phyloP scores from a whole-genome alignment of 2,113 vertebrate genomes.

The Hippocampus barbouri region DNA sequence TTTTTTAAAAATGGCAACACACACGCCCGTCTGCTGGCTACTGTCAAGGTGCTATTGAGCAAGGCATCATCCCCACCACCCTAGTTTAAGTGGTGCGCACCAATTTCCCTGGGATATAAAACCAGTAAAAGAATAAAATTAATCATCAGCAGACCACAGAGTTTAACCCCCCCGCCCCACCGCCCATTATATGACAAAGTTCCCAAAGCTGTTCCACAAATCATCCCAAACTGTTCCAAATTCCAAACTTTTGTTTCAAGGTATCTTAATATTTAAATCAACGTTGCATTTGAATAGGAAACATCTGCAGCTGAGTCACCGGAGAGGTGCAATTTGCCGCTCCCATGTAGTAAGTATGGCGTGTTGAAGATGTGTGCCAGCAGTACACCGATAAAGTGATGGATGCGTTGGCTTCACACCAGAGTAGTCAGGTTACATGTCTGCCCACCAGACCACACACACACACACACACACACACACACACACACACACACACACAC shows the following conservation, averaged over 20 bases:
- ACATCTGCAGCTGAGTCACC: constrained; percentile 11
- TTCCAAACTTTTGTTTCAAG: constrained; percentile 1
- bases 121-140: not conserved
- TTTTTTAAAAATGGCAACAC: no score
- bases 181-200: no score
- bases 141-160: not conserved
- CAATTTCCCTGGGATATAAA: no score
- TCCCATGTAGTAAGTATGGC: constrained; percentile 7
- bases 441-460: constrained; percentile 56
- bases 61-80: no score
- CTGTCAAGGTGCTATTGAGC: no score
- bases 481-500: constrained; percentile 38
- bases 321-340: not conserved
- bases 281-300: constrained; percentile 13
- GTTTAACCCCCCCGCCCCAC: not conserved
- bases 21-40: no score
- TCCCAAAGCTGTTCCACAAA: not conserved
- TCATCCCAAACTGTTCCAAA: not conserved
- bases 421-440: constrained; percentile 43
- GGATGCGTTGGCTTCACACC: constrained; percentile 31
- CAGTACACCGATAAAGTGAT: constrained; percentile 30
- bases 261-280: not conserved
- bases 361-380: constrained; percentile 5
- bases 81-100: not conserved
- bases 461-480: constrained; percentile 26